Evolutionary conservation across 2,888 invertebrate genomes (phyloP), one percentile per base, ranked within the genome.

Genomic region (Cryptus armator): DNA sequence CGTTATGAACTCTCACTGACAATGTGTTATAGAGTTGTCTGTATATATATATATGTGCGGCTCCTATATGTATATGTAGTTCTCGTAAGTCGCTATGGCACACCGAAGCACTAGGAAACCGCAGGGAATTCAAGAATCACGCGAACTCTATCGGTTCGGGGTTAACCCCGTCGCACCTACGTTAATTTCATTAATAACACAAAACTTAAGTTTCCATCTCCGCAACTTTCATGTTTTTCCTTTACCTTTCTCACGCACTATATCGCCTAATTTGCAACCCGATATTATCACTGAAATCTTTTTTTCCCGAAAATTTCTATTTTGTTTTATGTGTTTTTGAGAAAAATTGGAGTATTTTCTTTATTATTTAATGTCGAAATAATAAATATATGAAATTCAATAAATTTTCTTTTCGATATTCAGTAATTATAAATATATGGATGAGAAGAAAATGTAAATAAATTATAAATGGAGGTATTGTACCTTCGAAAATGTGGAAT

Each of bases 71-170:
- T 43, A 19, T 70, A 43, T 62, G 59, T 16, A 43, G 74, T 67
- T 64, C 64, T 51, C 62, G 56, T 67, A 74, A 46, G 29, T 10
- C 29, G 29, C 32, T 74, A 53, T 44, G 51, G n/a, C 89, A 88
- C 87, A 84, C 85, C 16, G 86, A 86, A 84, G 78, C 86, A 53
- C 53, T 76, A 77, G 84, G 74, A 84, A 87, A 89, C 91, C 90
- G 87, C 89, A 88, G 90, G 89, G 90, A 90, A 90, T 91, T 89
- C 53, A 78, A 84, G 89, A 90, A 91, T 90, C 93, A 92, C 93
- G 92, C 92, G 87, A 88, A 90, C 88, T 46, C 44, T 48, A 86
- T 88, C 83, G 87, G 87, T 90, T 89, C 86, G 90, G 89, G 90
- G 89, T 91, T 92, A 91, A 92, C 88, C 90, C 89, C 89, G 89